phyloP scores from a whole-genome alignment of 2,888 invertebrate species.

The Micoletzkya japonica region DNA sequence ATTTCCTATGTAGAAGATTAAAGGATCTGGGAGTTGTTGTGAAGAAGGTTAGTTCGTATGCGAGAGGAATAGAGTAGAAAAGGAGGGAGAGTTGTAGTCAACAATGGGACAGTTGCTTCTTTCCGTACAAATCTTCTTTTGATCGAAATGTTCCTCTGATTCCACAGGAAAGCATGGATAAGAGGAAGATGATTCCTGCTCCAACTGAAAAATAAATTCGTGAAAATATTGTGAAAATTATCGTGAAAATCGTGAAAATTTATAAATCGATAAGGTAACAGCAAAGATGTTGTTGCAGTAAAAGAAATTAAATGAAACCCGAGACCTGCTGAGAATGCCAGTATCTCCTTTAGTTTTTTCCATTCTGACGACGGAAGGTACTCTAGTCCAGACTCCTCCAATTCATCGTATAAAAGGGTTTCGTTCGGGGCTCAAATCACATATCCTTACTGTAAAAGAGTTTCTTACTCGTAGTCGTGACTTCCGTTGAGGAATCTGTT shows the following conservation, averaged over 20 bases:
- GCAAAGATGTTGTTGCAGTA: background rate
- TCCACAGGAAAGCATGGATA: constrained; percentile 7
- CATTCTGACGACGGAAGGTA: constrained; percentile 4
- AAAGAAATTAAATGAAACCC: no score
- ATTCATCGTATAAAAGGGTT: background rate
- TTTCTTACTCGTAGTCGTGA: no score
- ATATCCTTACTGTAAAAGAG: no score
- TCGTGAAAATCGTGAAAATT: no score
- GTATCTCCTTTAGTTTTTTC: background rate
- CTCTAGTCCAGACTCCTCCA: background rate
- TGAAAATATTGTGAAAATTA: no score
- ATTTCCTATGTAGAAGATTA: constrained; percentile 72
- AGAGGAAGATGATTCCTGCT: background rate
- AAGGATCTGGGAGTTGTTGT: constrained; percentile 74
- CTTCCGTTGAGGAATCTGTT: no score
- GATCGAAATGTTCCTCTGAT: background rate
- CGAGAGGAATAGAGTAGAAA: background rate
- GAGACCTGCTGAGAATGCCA: constrained; percentile 1
- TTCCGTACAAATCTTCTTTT: no score
- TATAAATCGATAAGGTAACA: background rate
- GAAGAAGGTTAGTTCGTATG: constrained; percentile 65
- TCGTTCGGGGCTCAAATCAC: no score
- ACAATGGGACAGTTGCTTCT: no score
- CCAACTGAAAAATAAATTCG: constrained; percentile 3
- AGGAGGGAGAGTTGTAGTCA: background rate